Percentiles rank a stretch among this genome's conserved stretches.
These are phyloP conservation scores for Epinephelus coioides DNA, from an alignment of 2,797 vertebrate genomes.

Conservation along the genomic window DNA sequence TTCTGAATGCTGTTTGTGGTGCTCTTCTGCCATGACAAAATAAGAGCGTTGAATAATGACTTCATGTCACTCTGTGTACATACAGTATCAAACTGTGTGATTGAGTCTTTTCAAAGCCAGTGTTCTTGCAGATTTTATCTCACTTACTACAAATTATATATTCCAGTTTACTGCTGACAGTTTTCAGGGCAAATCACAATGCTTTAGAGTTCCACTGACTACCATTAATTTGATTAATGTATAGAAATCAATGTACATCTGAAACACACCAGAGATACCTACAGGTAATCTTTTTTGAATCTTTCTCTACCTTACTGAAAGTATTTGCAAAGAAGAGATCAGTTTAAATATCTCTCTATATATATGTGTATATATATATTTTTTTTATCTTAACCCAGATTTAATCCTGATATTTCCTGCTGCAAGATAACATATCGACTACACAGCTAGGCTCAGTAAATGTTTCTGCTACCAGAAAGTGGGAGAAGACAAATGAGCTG, in stretches of 20 bases:
- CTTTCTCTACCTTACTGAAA: neutral
- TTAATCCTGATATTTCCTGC: constrained; percentile 1
- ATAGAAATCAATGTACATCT: constrained; percentile 4
- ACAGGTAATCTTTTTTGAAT: neutral
- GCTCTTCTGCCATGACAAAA: too few relatives aligned
- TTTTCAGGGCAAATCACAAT: neutral
- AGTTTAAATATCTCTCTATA: neutral
- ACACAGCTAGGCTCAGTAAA: neutral
- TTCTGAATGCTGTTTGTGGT: too few relatives aligned
- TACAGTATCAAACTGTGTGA: neutral
- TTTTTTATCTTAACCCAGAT: neutral
- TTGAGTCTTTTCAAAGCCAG: neutral
- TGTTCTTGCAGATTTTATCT: neutral
- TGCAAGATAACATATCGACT: constrained; percentile 11
- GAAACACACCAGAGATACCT: neutral
- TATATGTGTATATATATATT: neutral
- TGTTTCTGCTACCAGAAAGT: constrained; percentile 5
- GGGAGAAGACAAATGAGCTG: neutral
- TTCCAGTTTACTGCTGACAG: neutral
- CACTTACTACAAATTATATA: neutral
- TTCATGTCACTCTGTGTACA: too few relatives aligned
- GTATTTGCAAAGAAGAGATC: neutral
- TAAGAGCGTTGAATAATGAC: too few relatives aligned
- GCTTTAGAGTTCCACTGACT: neutral
- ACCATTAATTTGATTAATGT: neutral